Evolutionary conservation across 2,797 vertebrate genomes (phyloP).

Genomic region (Ctenochaetus hawaiiensis): DNA sequence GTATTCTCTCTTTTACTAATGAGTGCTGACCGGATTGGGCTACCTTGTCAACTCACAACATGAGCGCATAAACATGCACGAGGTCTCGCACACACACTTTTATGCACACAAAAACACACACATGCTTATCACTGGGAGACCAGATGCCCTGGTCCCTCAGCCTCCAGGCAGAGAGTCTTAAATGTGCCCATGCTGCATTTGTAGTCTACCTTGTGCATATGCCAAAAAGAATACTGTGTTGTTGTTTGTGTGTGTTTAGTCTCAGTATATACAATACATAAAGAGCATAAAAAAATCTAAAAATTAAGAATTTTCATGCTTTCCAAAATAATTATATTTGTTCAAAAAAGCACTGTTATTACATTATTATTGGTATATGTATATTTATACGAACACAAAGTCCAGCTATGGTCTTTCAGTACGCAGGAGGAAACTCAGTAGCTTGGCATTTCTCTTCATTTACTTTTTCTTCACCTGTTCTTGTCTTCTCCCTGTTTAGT

Average conservation of each 20-base stretch:
- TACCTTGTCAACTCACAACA: slow-evolving; percentile 72
- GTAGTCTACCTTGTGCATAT: slow-evolving; percentile 29
- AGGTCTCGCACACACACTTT: background rate
- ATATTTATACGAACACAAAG: too few species aligned
- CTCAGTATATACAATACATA: too few species aligned
- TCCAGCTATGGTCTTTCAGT: background rate
- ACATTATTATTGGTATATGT: too few species aligned
- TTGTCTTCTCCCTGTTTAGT: slow-evolving; percentile 51
- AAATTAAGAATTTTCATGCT: too few species aligned
- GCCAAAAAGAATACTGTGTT: slow-evolving; percentile 30
- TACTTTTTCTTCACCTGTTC: slow-evolving; percentile 59
- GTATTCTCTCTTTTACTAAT: slow-evolving; percentile 81
- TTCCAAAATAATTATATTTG: too few species aligned
- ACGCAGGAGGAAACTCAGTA: slow-evolving; percentile 14
- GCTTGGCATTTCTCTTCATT: slow-evolving; percentile 35
- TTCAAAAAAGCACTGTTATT: too few species aligned
- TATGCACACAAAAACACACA: slow-evolving; percentile 37
- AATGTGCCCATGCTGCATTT: slow-evolving; percentile 58
- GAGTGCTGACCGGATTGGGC: slow-evolving; percentile 78
- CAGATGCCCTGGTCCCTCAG: slow-evolving; percentile 68
- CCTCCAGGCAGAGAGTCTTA: slow-evolving; percentile 62
- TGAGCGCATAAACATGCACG: slow-evolving; percentile 1
- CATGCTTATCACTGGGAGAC: slow-evolving; percentile 73
- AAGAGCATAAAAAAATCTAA: too few species aligned
- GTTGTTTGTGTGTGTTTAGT: slow-evolving; percentile 15